Percentiles rank a stretch among this genome's conserved stretches.
phyloP scores from a whole-genome alignment of 2,888 invertebrate genomes.

The Pelosia muscerda region DNA sequence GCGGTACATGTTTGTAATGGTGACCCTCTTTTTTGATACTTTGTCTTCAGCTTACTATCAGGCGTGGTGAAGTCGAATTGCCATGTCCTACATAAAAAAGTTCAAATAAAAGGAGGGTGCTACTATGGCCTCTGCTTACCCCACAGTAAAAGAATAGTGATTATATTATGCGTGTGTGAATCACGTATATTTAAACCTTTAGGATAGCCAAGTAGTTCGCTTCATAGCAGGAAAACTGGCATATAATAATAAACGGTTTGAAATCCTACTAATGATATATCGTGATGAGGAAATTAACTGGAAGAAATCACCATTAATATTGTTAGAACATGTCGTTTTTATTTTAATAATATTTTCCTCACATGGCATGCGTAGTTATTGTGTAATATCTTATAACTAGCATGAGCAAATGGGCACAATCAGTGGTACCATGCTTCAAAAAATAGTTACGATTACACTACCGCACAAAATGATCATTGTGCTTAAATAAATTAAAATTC shows the following conservation, averaged over 20 bases:
- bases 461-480: too few species aligned
- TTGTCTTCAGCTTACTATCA: too few species aligned
- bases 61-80: too few species aligned
- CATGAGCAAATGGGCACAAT: background rate
- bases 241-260: background rate
- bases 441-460: too few species aligned
- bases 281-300: background rate
- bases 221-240: background rate
- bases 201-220: background rate
- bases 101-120: too few species aligned
- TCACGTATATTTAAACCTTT: background rate
- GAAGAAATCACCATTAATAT: background rate
- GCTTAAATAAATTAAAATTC: too few species aligned
- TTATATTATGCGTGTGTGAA: background rate
- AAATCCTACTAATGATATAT: background rate
- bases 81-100: too few species aligned
- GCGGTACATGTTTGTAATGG: too few species aligned
- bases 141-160: background rate
- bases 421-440: too few species aligned
- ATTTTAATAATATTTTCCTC: background rate
- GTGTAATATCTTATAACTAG: background rate
- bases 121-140: too few species aligned
- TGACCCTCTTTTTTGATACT: too few species aligned
- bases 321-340: background rate
- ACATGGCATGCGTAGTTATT: background rate